A percentile compares a stretch with the other conserved stretches of the same genome.
phyloP scores from a whole-genome alignment of 92 coral and sea anemone species.

The Epizoanthus fatuus region DNA sequence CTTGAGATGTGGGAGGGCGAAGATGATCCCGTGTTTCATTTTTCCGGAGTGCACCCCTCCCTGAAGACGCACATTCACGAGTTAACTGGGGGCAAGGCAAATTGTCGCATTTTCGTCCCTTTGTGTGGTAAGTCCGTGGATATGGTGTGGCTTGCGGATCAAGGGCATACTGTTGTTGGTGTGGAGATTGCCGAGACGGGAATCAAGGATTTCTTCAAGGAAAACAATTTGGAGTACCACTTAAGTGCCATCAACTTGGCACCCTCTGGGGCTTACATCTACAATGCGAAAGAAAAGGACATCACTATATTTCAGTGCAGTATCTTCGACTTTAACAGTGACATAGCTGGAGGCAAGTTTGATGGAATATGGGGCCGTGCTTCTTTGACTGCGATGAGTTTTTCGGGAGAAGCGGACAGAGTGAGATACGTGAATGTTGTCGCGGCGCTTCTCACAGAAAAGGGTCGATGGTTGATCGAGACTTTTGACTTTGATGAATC shows the following conservation, averaged over 20 bases:
- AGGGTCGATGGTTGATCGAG: conserved; percentile 78
- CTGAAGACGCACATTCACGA: conserved; percentile 61
- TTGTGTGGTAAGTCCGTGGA: conserved; percentile 81
- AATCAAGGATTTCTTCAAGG: conserved; percentile 68
- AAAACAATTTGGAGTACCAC: conserved; percentile 66
- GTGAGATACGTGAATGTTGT: conserved; percentile 56
- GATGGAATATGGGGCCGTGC: conserved; percentile 87
- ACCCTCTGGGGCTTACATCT: conserved; percentile 39
- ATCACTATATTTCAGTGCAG: conserved; percentile 71
- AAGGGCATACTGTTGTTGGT: conserved; percentile 80
- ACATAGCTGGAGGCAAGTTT: conserved; percentile 63
- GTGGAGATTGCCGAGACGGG: conserved; percentile 69
- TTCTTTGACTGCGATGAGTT: conserved; percentile 68
- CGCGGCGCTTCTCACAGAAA: conserved; percentile 53
- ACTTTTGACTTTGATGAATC: conserved; percentile 54
- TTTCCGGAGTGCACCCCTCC: conserved; percentile 53
- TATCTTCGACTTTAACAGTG: conserved; percentile 46
- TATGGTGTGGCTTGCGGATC: conserved; percentile 81
- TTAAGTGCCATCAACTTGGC: conserved; percentile 37
- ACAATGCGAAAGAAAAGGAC: conserved; percentile 50
- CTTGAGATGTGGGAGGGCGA: conserved; percentile 16
- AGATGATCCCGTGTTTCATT: conserved; percentile 11
- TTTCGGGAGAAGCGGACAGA: neutral
- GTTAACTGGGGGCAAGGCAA: conserved; percentile 53
- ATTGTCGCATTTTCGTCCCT: conserved; percentile 73